Evolutionary conservation across 2,797 vertebrate genomes (phyloP).

Genomic region (Sarcophilus harrisii): DNA sequence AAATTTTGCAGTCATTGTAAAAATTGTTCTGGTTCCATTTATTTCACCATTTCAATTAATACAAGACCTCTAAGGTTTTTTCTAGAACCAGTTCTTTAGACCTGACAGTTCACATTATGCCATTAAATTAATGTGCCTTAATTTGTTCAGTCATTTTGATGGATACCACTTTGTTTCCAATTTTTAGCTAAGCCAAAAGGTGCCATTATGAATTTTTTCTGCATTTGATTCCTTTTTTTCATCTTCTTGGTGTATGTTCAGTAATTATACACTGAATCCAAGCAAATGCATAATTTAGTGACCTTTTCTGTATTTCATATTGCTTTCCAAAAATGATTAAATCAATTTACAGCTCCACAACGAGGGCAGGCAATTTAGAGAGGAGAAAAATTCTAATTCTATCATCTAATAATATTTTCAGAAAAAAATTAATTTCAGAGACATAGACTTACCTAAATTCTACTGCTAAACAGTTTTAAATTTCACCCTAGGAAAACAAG

Average conservation of each 20-base stretch:
- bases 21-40: not conserved
- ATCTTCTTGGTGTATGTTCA: not conserved
- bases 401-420: not conserved
- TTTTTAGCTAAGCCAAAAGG: not conserved
- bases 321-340: not conserved
- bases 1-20: not conserved
- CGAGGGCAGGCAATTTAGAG: not conserved
- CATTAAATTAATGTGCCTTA: not conserved
- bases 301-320: not conserved
- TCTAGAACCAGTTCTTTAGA: not conserved
- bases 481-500: not conserved
- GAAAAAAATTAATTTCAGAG: not conserved
- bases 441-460: not conserved
- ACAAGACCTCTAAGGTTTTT: not conserved
- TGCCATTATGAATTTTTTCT: not conserved
- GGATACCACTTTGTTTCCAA: not conserved
- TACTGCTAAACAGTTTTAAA: not conserved
- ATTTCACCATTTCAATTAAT: not conserved
- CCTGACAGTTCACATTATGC: not conserved
- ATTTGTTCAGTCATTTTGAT: not conserved
- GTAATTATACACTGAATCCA: not conserved
- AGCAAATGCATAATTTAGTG: not conserved
- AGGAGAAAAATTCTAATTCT: not conserved
- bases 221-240: not conserved
- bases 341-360: not conserved